phyloP scores from a whole-genome alignment of 2,888 invertebrate species.

The Harpalus rufipes region DNA sequence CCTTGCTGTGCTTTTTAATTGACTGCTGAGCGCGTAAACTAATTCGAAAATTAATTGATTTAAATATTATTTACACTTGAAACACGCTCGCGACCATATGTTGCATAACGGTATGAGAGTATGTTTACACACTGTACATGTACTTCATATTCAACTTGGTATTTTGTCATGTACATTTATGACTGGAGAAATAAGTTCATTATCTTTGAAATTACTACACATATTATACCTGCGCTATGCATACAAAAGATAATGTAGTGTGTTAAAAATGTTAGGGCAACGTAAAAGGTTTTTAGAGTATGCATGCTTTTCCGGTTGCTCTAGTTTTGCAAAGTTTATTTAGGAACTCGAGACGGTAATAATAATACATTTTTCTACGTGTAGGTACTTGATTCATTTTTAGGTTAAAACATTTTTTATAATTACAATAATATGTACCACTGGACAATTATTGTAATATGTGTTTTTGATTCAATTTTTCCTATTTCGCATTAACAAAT shows the following conservation, averaged over 20 bases:
- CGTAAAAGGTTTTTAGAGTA: not conserved
- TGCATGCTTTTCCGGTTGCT: not conserved
- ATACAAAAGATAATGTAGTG: not conserved
- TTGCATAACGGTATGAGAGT: not conserved
- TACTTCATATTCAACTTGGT: constrained; percentile 3
- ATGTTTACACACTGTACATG: not conserved
- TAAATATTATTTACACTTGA: constrained; percentile 49
- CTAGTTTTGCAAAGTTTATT: not conserved
- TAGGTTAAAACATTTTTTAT: too few relatives aligned
- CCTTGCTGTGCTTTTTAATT: constrained; percentile 33
- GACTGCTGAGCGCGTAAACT: constrained; percentile 18
- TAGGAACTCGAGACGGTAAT: not conserved
- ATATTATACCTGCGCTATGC: not conserved
- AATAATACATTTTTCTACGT: too few relatives aligned
- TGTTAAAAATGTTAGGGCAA: not conserved
- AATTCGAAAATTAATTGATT: constrained; percentile 43
- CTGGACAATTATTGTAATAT: too few relatives aligned
- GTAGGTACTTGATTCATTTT: too few relatives aligned
- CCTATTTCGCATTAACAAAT: too few relatives aligned
- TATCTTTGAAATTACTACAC: not conserved
- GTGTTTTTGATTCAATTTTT: too few relatives aligned
- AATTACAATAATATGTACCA: too few relatives aligned
- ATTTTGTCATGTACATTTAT: not conserved
- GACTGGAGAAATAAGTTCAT: not conserved
- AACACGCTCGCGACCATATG: constrained; percentile 16